phyloP scores from a whole-genome alignment of 2,113 vertebrate species.

The Callithrix jacchus region DNA sequence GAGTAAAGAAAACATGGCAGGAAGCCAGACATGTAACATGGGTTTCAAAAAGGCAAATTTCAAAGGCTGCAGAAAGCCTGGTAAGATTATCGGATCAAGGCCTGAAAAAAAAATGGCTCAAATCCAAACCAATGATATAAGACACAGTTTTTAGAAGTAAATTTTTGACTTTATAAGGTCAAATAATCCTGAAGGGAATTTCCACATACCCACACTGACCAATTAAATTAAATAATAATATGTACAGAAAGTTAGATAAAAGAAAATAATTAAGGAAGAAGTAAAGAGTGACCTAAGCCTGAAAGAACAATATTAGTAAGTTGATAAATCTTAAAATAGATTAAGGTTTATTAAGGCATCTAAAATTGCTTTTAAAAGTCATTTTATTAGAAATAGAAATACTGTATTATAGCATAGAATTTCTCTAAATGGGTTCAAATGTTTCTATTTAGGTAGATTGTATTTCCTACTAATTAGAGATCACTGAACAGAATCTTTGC shows the following conservation, averaged over 20 bases:
- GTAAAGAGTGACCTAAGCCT: background rate
- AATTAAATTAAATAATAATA: background rate
- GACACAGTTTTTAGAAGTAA: background rate
- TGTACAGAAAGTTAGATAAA: constrained; percentile 8
- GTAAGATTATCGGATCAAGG: background rate
- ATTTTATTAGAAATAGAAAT: background rate
- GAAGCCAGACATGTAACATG: background rate
- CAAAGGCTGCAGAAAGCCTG: background rate
- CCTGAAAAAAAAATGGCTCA: background rate
- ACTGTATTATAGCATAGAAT: background rate
- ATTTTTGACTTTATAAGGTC: background rate
- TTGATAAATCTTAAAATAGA: background rate
- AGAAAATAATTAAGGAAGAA: background rate
- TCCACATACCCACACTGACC: background rate
- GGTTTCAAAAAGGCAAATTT: background rate
- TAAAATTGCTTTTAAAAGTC: background rate
- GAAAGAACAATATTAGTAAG: background rate
- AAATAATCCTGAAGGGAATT: background rate
- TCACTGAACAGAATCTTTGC: background rate
- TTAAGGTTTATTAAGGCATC: background rate
- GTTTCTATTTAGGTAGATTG: constrained; percentile 8
- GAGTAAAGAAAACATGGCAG: background rate
- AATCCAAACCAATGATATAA: background rate
- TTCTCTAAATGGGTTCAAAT: background rate
- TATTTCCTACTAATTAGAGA: background rate